Conservation (phyloP, 2,888 invertebrate genomes). For the Liposcelis brunnea region DNA sequence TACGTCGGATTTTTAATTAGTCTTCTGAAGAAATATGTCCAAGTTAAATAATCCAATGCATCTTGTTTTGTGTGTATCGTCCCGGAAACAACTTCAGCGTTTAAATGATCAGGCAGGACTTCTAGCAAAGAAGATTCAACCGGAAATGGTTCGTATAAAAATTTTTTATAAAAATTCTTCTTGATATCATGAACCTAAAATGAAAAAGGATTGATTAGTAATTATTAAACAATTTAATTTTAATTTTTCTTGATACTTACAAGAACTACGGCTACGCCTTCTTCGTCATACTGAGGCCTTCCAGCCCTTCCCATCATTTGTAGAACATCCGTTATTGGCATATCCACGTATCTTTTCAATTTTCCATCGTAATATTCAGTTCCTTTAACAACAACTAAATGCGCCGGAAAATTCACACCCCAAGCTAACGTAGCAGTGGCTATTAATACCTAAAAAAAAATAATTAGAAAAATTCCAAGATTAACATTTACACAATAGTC, state of each 20-base stretch:
- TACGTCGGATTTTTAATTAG: slow-evolving; percentile 83
- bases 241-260: slow-evolving; percentile 21
- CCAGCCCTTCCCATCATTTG: slow-evolving; percentile 99
- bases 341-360: slow-evolving; percentile 90
- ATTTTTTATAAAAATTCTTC: slow-evolving; percentile 98
- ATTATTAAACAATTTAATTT: slow-evolving; percentile 3
- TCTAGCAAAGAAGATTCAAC: slow-evolving; percentile 88
- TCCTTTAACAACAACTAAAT: slow-evolving; percentile 94
- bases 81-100: slow-evolving; percentile 92
- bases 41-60: slow-evolving; percentile 90
- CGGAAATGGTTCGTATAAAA: slow-evolving; percentile 97
- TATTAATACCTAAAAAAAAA: slow-evolving; percentile 51
- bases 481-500: too few relatives aligned
- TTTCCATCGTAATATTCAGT: slow-evolving; percentile 99
- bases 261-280: slow-evolving; percentile 71
- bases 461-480: not conserved
- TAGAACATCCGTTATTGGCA: slow-evolving; percentile 97
- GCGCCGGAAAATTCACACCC: slow-evolving; percentile 99
- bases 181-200: slow-evolving; percentile 72
- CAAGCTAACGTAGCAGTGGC: slow-evolving; percentile 96
- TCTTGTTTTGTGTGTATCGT: slow-evolving; percentile 86
- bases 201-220: slow-evolving; percentile 26
- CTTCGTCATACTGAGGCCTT: slow-evolving; percentile 89
- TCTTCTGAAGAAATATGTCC: slow-evolving; percentile 95
- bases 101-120: slow-evolving; percentile 89